Evolutionary conservation across 1,140 invertebrate species (phyloP).

Genomic region (Drosophila ananassae): DNA sequence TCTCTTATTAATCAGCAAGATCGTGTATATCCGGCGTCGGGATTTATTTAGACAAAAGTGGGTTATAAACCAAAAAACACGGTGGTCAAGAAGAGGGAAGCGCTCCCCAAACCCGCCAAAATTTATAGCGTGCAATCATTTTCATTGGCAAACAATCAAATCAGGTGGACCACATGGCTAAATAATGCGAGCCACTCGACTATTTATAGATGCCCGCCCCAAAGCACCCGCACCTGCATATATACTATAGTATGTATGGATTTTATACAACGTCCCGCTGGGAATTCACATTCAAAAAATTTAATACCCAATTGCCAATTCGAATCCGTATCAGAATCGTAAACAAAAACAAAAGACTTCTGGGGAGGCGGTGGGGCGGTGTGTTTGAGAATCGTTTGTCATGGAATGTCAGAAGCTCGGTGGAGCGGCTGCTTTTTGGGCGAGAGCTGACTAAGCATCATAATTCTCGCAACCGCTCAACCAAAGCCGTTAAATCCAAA

Average conservation of each 20-base stretch:
- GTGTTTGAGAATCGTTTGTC: slow-evolving; percentile 52
- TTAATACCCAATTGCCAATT: slow-evolving; percentile 60
- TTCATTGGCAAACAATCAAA: slow-evolving; percentile 60
- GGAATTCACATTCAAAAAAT: slow-evolving; percentile 48
- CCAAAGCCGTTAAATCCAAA: slow-evolving; percentile 73
- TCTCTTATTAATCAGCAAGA: slow-evolving; percentile 8
- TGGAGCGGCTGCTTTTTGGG: slow-evolving; percentile 1
- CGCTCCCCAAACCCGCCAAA: slow-evolving; percentile 1
- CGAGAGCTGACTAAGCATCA: slow-evolving; percentile 68
- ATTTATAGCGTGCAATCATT: slow-evolving; percentile 68
- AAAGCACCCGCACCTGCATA: slow-evolving; percentile 1
- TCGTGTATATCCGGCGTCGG: slow-evolving; percentile 15
- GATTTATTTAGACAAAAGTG: slow-evolving; percentile 27
- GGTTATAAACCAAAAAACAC: slow-evolving; percentile 11
- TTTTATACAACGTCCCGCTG: slow-evolving; percentile 30
- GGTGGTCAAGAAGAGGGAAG: slow-evolving; percentile 1
- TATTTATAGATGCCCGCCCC: slow-evolving; percentile 38
- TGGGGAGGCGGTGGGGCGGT: background rate
- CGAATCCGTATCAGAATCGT: slow-evolving; percentile 25
- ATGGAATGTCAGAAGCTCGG: slow-evolving; percentile 21
- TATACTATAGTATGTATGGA: background rate
- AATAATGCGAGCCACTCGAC: slow-evolving; percentile 16
- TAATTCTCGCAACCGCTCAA: slow-evolving; percentile 53
- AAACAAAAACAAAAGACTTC: slow-evolving; percentile 49
- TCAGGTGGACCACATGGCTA: slow-evolving; percentile 43